Percentiles rank a stretch among this genome's conserved stretches.
Conservation (phyloP, 2,797 vertebrate species). For the Thripadectes ignobilis region DNA sequence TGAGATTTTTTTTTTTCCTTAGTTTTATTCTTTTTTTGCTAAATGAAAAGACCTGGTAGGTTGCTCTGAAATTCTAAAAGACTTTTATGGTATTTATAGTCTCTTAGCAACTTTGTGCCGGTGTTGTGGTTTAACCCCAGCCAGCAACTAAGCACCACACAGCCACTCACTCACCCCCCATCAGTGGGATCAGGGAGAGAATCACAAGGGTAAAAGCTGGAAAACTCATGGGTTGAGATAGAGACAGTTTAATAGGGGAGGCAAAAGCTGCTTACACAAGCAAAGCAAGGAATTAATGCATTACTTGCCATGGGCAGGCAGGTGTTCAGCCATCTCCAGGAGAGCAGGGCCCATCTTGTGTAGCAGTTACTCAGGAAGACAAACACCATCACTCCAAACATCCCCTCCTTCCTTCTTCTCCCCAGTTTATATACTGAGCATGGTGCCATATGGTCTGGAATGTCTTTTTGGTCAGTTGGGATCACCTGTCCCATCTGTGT, state of each 20-base stretch:
- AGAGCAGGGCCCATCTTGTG: background rate
- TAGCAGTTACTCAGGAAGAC: background rate
- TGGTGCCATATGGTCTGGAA: background rate
- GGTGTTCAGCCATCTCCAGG: background rate
- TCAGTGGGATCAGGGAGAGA: background rate
- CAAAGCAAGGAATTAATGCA: background rate
- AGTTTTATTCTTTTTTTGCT: background rate
- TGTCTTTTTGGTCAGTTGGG: background rate
- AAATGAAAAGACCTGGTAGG: background rate
- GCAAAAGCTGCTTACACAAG: background rate
- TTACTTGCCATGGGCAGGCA: background rate
- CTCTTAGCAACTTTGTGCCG: background rate
- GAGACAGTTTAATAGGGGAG: background rate
- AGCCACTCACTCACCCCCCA: background rate
- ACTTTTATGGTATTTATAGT: background rate
- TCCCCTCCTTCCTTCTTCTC: background rate
- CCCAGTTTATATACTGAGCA: background rate
- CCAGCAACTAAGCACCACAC: background rate
- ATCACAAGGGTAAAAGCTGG: background rate
- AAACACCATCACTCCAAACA: background rate
- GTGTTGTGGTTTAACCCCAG: background rate
- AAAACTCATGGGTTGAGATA: fast-evolving
- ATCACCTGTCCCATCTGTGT: background rate
- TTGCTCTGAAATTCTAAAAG: background rate
- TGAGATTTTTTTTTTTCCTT: background rate